A percentile compares a stretch with the other conserved stretches of the same genome.
Evolutionary conservation across 2,113 vertebrate species (phyloP).

Genomic region (Eptesicus fuscus): DNA sequence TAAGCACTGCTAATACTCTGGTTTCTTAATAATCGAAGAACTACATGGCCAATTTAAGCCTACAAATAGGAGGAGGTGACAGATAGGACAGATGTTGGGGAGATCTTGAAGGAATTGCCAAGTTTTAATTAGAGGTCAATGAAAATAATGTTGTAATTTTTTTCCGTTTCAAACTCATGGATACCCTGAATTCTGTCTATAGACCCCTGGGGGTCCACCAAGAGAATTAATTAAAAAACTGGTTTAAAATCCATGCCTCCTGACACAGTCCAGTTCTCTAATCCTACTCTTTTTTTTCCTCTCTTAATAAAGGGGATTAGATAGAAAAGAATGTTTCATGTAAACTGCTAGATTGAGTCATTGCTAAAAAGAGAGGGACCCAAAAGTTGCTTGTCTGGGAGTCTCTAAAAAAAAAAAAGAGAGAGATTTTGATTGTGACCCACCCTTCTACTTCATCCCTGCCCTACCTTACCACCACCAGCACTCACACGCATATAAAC

Average conservation of each 20-base stretch:
- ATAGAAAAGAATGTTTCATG: constrained; percentile 9
- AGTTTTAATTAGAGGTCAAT: background rate
- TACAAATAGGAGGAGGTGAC: background rate
- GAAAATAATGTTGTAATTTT: constrained; percentile 2
- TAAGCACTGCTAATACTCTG: background rate
- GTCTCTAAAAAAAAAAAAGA: background rate
- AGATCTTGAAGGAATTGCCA: background rate
- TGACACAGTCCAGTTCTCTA: background rate
- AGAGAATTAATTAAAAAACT: background rate
- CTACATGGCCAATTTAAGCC: background rate
- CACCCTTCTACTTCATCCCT: background rate
- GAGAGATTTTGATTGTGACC: background rate
- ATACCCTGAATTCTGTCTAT: background rate
- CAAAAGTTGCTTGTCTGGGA: background rate
- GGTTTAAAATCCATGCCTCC: background rate
- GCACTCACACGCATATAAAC: background rate
- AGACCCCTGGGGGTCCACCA: background rate
- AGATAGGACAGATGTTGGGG: background rate
- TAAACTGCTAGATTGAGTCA: background rate
- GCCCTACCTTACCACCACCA: background rate
- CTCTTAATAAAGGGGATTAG: background rate
- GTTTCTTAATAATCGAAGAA: background rate
- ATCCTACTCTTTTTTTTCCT: background rate
- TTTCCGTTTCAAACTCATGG: constrained; percentile 8
- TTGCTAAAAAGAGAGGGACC: background rate